Evolutionary conservation across 2,113 vertebrate species (phyloP), one percentile per base, ranked within the genome.

Genomic region (Hydrolagus affinis): DNA sequence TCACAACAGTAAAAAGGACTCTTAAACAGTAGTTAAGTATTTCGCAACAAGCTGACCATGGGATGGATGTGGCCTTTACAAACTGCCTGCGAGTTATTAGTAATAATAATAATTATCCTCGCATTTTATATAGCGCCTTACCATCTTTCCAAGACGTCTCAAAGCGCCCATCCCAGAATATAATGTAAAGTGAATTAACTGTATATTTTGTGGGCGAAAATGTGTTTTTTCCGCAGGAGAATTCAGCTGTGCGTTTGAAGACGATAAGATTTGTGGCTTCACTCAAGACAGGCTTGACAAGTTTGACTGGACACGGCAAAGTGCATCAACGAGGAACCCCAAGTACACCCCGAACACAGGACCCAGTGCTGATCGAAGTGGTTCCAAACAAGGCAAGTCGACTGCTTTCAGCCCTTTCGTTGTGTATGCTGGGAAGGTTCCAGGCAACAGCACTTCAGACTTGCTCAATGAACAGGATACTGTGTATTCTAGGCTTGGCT

Each of bases 251-350:
- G 96, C 96, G 86, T 99, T 99, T 78, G 97, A 99, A 92, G 97
- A 99, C 8, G 95, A 97, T 66, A 95, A 96, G 59, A 96, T 99
- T 89, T 99, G 98, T 91, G 95, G 97, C 86, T 99, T 99, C 91
- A 97, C 95, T 1, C 98, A 98, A 93, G 98, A 99, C 10, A 96
- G 97, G 87, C 96, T 95, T 0, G 98, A 99, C 86, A 96, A 97
- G 85, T 99, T 99, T 44, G 97, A 99, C 89, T 99, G 98, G 98
- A 98, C 95, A 0, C 94, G 97, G n/a, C 97, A 99, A 88, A 99
- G 97, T 86, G 97, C 97, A 4, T 95, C 96, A 88, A 98, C 96
- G 9, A 94, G 97, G 11, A 96, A 99, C 90, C 97, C 97, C 11
- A 98, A 98, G 85, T 99, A 98, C 69, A 99, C 98, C 0, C 98